phyloP scores from a whole-genome alignment of 2,113 vertebrate species.

The Chionodraco myersi region DNA sequence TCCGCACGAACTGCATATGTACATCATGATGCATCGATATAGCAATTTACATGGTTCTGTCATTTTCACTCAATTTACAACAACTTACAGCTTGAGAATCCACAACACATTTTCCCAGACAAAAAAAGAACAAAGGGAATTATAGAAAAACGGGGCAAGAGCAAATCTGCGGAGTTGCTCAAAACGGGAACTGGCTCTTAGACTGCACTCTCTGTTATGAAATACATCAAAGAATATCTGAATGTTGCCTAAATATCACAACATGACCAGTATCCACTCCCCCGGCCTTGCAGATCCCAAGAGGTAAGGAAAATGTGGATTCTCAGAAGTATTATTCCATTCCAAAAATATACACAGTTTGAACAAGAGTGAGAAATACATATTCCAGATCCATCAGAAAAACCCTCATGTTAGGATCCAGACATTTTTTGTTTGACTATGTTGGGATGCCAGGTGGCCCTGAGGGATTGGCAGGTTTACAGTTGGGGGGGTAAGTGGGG shows the following conservation, averaged over 20 bases:
- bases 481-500: constrained; percentile 31
- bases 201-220: constrained; percentile 59
- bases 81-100: constrained; percentile 63
- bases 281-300: constrained; percentile 16
- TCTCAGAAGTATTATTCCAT: constrained; percentile 65
- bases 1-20: constrained; percentile 69
- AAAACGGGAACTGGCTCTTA: constrained; percentile 48
- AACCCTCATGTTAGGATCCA: constrained; percentile 53
- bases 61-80: constrained; percentile 75
- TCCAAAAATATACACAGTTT: constrained; percentile 53
- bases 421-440: constrained; percentile 63
- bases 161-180: constrained; percentile 37
- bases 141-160: constrained; percentile 46
- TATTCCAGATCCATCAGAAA: constrained; percentile 67
- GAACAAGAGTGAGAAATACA: constrained; percentile 71
- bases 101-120: constrained; percentile 64
- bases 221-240: constrained; percentile 69
- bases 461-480: constrained; percentile 63
- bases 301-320: constrained; percentile 68
- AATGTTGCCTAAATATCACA: constrained; percentile 69
- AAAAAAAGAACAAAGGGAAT: constrained; percentile 61
- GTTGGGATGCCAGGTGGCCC: constrained; percentile 51
- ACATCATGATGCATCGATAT: constrained; percentile 59
- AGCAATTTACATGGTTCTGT: constrained; percentile 64
- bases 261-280: constrained; percentile 54